phyloP scores from a whole-genome alignment of 2,888 invertebrate genomes.

The Emmelina monodactyla region DNA sequence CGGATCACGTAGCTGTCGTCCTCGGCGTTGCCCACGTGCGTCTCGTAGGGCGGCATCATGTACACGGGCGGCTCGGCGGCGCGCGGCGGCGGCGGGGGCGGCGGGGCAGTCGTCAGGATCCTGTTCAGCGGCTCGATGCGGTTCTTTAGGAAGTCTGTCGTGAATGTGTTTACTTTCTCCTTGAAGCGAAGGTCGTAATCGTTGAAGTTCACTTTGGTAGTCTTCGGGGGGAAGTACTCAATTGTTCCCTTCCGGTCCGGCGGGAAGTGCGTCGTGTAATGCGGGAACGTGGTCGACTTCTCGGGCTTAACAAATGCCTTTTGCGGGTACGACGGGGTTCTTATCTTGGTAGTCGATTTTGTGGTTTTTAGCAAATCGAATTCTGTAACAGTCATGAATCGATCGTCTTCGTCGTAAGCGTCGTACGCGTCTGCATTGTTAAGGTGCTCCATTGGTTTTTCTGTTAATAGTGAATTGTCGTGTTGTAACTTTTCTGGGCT shows the following conservation, averaged over 20 bases:
- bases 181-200: conserved; percentile 31
- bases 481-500: conserved; percentile 4
- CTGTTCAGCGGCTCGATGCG: neutral
- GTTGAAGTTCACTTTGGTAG: conserved; percentile 24
- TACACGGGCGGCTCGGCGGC: conserved; percentile 16
- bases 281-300: conserved; percentile 14
- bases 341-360: too few species aligned
- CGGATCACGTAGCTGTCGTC: conserved; percentile 39
- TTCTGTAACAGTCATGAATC: conserved; percentile 37
- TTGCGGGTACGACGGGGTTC: too few species aligned
- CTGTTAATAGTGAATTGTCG: conserved; percentile 18
- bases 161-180: conserved; percentile 1
- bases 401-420: conserved; percentile 42
- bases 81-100: neutral
- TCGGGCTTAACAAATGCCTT: neutral
- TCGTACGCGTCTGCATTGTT: conserved; percentile 17
- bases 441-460: conserved; percentile 24
- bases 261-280: conserved; percentile 16
- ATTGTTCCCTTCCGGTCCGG: conserved; percentile 40
- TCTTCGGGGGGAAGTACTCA: conserved; percentile 47
- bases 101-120: conserved; percentile 11
- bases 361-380: conserved; percentile 46
- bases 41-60: conserved; percentile 16
- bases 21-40: conserved; percentile 27
- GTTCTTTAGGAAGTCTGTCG: neutral